Conservation (phyloP, 2,797 vertebrate species). For the Brachyalestes nurse region DNA sequence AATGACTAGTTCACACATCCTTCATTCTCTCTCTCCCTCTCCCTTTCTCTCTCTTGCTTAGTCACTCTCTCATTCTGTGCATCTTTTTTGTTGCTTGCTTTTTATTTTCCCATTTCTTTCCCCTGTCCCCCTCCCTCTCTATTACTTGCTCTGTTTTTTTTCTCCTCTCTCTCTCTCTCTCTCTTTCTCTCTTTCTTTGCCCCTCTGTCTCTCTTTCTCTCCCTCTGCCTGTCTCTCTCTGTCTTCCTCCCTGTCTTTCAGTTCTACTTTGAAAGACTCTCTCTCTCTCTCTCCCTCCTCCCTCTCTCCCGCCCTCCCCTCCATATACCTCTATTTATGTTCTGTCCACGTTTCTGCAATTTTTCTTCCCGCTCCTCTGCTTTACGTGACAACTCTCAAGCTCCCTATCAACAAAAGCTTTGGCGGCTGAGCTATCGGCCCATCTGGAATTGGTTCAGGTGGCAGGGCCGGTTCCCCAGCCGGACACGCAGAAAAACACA, state of each 20-base stretch:
- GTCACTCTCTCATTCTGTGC: too few relatives aligned
- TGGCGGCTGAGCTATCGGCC: conserved; percentile 50
- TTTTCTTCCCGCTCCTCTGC: conserved; percentile 43
- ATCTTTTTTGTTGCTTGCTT: too few relatives aligned
- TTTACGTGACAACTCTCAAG: conserved; percentile 54
- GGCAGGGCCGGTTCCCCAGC: conserved; percentile 26
- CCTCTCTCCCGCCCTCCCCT: background rate
- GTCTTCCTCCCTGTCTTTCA: too few relatives aligned
- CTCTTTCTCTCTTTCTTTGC: too few relatives aligned
- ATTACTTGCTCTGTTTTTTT: too few relatives aligned
- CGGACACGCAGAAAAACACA: conserved; percentile 13
- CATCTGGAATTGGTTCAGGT: conserved; percentile 56
- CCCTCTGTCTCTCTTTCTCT: background rate
- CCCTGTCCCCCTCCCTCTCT: too few relatives aligned
- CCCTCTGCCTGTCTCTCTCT: too few relatives aligned
- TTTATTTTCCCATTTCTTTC: too few relatives aligned
- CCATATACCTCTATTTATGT: conserved; percentile 32
- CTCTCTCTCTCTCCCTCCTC: too few relatives aligned
- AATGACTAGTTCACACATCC: conserved; percentile 31
- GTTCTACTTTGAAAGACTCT: too few relatives aligned
- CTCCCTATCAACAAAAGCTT: conserved; percentile 43
- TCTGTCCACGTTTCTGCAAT: conserved; percentile 45
- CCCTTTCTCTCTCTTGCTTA: too few relatives aligned
- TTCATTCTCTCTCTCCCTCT: background rate
- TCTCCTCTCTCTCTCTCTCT: too few relatives aligned